phyloP scores from a whole-genome alignment of 2,797 vertebrate genomes.

The Phataginus tricuspis region DNA sequence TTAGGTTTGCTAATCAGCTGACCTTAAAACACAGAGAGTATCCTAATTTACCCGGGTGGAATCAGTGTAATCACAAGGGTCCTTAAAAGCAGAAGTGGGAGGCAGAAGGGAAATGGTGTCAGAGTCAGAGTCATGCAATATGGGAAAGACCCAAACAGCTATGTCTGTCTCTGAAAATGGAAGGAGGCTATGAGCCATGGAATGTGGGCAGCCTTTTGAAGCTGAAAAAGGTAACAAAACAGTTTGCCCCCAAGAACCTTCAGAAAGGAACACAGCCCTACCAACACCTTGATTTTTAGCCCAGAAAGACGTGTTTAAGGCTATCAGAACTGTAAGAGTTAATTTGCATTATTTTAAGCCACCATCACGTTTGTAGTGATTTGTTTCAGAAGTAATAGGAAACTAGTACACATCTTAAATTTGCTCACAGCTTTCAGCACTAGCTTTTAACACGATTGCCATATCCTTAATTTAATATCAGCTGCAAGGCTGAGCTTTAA shows the following conservation, averaged over 20 bases:
- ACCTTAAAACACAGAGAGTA: neutral
- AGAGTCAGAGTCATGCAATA: neutral
- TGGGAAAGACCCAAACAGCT: neutral
- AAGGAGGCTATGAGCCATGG: neutral
- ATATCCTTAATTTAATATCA: conserved; percentile 32
- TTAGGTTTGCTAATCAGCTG: neutral
- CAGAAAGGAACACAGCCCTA: neutral
- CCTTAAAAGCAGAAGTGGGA: neutral
- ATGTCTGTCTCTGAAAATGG: neutral
- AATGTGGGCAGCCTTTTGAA: neutral
- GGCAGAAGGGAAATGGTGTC: neutral
- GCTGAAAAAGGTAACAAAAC: neutral
- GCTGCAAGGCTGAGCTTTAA: neutral
- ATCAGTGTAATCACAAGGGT: neutral
- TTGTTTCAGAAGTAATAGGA: conserved; percentile 56
- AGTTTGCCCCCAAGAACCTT: neutral
- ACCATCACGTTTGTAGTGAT: neutral
- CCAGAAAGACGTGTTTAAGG: neutral
- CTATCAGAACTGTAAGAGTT: neutral
- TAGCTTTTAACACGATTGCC: neutral
- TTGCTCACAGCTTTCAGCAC: neutral
- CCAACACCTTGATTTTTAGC: neutral
- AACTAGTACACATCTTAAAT: neutral
- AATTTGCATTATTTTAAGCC: conserved; percentile 14
- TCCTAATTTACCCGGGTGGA: neutral